These are phyloP conservation scores for Blomia tropicalis DNA, from an alignment of 2,888 invertebrate genomes.

Conservation along the genomic window DNA sequence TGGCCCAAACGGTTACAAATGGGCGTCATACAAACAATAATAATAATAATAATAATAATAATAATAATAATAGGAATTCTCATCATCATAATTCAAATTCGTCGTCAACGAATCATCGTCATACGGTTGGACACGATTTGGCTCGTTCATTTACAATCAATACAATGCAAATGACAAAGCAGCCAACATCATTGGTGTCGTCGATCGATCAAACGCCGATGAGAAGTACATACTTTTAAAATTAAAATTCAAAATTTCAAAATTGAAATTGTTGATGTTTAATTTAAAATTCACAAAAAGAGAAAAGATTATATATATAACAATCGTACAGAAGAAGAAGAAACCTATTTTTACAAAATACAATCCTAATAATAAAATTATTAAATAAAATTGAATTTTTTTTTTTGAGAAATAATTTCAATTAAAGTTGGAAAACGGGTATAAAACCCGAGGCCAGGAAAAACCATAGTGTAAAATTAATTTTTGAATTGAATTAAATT, in stretches of 20 bases:
- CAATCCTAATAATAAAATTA: not conserved
- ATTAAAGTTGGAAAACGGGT: no score
- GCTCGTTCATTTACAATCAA: no score
- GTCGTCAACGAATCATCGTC: not conserved
- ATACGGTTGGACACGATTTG: not conserved
- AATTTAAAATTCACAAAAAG: no score
- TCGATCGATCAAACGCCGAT: no score
- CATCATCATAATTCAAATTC: not conserved
- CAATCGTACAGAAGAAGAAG: no score
- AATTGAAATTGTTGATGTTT: no score
- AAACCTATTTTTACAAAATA: not conserved
- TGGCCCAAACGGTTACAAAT: not conserved
- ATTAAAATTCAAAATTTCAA: no score
- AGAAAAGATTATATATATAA: not conserved
- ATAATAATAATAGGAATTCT: no score
- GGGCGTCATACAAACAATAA: not conserved
- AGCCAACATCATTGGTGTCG: no score
- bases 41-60: not conserved
- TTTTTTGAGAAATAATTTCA: not conserved
- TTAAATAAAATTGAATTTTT: not conserved
- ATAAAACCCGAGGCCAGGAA: no score
- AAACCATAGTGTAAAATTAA: no score
- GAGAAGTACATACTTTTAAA: slow-evolving; percentile 3
- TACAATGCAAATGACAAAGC: not conserved
- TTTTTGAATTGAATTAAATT: no score